Percentiles rank a stretch among this genome's conserved stretches.
phyloP scores from a whole-genome alignment of 2,888 invertebrate genomes.

The Limnephilus auricula region DNA sequence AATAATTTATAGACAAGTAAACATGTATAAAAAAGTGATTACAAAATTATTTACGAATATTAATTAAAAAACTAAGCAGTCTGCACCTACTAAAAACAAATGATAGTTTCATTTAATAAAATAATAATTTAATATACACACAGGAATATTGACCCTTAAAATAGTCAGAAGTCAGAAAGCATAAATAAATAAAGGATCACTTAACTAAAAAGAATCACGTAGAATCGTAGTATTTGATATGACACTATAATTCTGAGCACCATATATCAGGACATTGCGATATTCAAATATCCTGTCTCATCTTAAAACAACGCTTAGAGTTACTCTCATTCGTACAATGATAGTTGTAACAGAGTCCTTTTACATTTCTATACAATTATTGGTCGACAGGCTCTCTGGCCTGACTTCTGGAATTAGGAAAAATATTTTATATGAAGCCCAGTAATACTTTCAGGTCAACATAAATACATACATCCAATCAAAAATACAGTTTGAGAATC shows the following conservation, averaged over 20 bases:
- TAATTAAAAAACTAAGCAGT: slow-evolving; percentile 51
- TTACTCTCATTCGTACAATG: slow-evolving; percentile 54
- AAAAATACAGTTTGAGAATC: slow-evolving; percentile 12
- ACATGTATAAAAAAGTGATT: slow-evolving; percentile 61
- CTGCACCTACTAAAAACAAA: slow-evolving; percentile 52
- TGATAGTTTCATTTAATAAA: slow-evolving; percentile 38
- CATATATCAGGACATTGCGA: slow-evolving; percentile 62
- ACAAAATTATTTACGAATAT: slow-evolving; percentile 58
- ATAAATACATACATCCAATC: slow-evolving; percentile 45
- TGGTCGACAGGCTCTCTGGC: slow-evolving; percentile 57
- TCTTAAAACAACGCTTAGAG: slow-evolving; percentile 50
- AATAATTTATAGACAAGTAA: slow-evolving; percentile 59
- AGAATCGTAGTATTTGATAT: slow-evolving; percentile 65
- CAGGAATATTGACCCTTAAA: slow-evolving; percentile 14
- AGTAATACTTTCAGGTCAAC: slow-evolving; percentile 51
- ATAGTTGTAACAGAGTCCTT: slow-evolving; percentile 47
- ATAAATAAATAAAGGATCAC: slow-evolving; percentile 43
- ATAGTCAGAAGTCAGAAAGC: slow-evolving; percentile 23
- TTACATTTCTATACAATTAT: slow-evolving; percentile 60
- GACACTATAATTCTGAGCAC: slow-evolving; percentile 67
- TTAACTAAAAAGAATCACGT: slow-evolving; percentile 48
- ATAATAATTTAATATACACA: slow-evolving; percentile 47
- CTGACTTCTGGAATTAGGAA: slow-evolving; percentile 58
- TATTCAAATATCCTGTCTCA: slow-evolving; percentile 56
- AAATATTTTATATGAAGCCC: slow-evolving; percentile 55